Evolutionary conservation across 2,888 invertebrate genomes (phyloP).

Genomic region (Eudasyphora cyanicolor): DNA sequence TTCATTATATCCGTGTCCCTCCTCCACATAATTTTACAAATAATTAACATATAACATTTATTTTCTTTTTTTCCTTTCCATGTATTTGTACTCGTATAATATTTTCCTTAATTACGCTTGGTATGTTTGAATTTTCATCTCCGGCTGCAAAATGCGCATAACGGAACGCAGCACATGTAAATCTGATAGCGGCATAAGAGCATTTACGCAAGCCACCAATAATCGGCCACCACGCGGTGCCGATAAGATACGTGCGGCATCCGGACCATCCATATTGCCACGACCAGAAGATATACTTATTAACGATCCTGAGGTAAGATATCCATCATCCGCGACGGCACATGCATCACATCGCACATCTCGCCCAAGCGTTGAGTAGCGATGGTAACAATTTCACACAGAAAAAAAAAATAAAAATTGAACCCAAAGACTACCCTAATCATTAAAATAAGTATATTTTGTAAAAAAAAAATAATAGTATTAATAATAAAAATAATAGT

Average conservation of each 20-base stretch:
- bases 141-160: neutral
- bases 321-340: neutral
- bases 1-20: no score
- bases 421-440: neutral
- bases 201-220: slow-evolving; percentile 75
- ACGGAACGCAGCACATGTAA: slow-evolving; percentile 81
- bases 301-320: slow-evolving; percentile 81
- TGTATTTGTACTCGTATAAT: neutral
- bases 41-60: no score
- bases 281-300: slow-evolving; percentile 79
- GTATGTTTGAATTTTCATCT: neutral
- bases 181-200: slow-evolving; percentile 84
- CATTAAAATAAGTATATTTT: no score
- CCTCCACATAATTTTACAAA: neutral
- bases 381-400: no score
- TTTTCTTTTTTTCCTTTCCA: neutral
- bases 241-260: slow-evolving; percentile 84
- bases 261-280: slow-evolving; percentile 83
- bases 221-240: slow-evolving; percentile 82
- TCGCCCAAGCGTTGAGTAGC: no score
- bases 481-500: no score
- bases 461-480: no score
- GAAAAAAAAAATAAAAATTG: no score
- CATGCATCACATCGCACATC: no score
- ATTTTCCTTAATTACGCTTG: neutral